Base-by-base conservation (phyloP, 2,888 invertebrate genomes). In the Lycocerus yunnanus region DNA sequence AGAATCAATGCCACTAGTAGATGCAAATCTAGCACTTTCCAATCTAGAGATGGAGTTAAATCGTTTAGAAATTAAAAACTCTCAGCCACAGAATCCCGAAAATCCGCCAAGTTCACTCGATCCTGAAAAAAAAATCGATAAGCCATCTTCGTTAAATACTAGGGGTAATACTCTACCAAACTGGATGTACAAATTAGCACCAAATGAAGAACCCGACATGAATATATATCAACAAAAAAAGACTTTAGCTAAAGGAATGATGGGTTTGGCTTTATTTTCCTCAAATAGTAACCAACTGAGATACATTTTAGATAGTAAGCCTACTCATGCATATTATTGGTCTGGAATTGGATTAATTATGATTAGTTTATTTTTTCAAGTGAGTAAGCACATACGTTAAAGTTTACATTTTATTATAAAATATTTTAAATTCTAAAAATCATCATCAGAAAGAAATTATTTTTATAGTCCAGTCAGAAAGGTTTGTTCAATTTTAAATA, bases 201-300 rank as follows among this genome's bases (percentile, higher is more conserved):
- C 79, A 80, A 81, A 87, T 10, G 87, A 90, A 65, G n/a, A n/a
- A n/a, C 93, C 94, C 3, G 94, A 96, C 84, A 90, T 95, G 21
- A 96, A 96, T 87, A 91, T 94, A 1, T 97, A 96, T 86, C 95
- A 96, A 82, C 95, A 96, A 80, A 96, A 95, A 86, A 97, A 97
- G 86, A 96, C 95, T 14, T 88, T 96, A 24, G 96, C 96, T 0
- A 96, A 96, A 83, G 96, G 96, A 5, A 96, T 96, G 96, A 95
- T 96, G 95, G 96, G 96, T 86, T 88, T 97, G 78, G 96, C 96
- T 0, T 88, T 97, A 21, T 90, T 97, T 61, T 95, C 95, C 0
- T 96, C 96, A 1, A 97, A 97, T 87, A 95, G 96, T 5, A 96
- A 96, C 88, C 96, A 96, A 84, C 89, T 97, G n/a, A n/a, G n/a